Percentiles rank a stretch among this genome's conserved stretches.
These are phyloP conservation scores for Hemicrepidius hirtus DNA, from an alignment of 2,888 invertebrate genomes.

Conservation along the genomic window DNA sequence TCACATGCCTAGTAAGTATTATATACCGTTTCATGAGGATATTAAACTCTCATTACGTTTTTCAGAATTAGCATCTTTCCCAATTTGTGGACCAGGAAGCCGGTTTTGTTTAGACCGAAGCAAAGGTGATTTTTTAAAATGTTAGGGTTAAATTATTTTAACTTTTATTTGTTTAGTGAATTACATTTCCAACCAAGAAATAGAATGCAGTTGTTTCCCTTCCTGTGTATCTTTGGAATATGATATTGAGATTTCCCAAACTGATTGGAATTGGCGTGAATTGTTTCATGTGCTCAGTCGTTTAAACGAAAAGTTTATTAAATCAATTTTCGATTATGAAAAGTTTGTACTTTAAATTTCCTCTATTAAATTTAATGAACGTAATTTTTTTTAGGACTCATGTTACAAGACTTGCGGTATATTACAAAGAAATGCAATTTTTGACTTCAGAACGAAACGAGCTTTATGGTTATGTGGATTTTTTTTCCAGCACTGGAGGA, in stretches of 20 bases:
- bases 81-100: constrained; percentile 50
- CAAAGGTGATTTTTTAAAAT: not conserved
- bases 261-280: constrained; percentile 27
- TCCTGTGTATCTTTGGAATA: constrained; percentile 26
- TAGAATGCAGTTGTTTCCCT: constrained; percentile 28
- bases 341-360: not conserved
- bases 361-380: not conserved
- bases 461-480: constrained; percentile 81
- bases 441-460: constrained; percentile 80
- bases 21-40: not conserved
- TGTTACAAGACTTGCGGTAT: constrained; percentile 59
- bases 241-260: constrained; percentile 28
- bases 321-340: not conserved
- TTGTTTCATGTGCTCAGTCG: not conserved
- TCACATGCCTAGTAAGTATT: constrained; percentile 22
- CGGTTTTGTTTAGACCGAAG: constrained; percentile 6
- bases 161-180: not conserved
- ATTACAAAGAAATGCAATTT: constrained; percentile 82
- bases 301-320: not conserved
- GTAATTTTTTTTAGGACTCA: not conserved
- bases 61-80: constrained; percentile 31
- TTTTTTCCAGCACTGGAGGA: constrained; percentile 82
- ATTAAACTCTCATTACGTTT: no score
- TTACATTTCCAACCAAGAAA: not conserved
- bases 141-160: not conserved